phyloP scores from a whole-genome alignment of 2,113 vertebrate genomes.

The Sturnira hondurensis region DNA sequence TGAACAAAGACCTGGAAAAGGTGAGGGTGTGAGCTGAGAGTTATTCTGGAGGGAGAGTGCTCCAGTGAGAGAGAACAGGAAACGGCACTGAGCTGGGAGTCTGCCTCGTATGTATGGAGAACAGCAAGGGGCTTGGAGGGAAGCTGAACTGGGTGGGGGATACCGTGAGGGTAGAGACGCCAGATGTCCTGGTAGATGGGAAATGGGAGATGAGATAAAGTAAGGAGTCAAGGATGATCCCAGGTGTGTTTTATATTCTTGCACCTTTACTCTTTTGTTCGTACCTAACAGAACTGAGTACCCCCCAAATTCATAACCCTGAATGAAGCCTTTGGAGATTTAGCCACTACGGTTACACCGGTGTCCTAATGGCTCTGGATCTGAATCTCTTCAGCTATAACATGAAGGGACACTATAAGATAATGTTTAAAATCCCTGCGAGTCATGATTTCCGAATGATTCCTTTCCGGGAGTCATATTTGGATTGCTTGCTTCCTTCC shows the following conservation, averaged over 20 bases:
- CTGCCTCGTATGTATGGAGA: fast-evolving
- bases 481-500: neutral
- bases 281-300: neutral
- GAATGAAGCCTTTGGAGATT: neutral
- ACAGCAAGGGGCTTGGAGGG: neutral
- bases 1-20: neutral
- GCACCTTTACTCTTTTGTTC: neutral
- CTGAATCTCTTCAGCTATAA: neutral
- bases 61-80: neutral
- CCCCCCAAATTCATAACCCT: neutral
- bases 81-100: neutral
- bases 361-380: neutral
- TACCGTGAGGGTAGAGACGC: neutral
- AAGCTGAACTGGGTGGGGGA: neutral
- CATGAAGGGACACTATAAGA: neutral
- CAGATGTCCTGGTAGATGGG: fast-evolving
- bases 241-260: neutral
- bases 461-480: neutral
- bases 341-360: too few species aligned
- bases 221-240: neutral
- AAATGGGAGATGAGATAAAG: neutral
- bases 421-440: neutral
- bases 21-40: neutral
- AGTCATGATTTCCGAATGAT: neutral
- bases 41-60: neutral